Base-by-base conservation (phyloP, 1,140 invertebrate species). In the Laupala kohalensis region DNA sequence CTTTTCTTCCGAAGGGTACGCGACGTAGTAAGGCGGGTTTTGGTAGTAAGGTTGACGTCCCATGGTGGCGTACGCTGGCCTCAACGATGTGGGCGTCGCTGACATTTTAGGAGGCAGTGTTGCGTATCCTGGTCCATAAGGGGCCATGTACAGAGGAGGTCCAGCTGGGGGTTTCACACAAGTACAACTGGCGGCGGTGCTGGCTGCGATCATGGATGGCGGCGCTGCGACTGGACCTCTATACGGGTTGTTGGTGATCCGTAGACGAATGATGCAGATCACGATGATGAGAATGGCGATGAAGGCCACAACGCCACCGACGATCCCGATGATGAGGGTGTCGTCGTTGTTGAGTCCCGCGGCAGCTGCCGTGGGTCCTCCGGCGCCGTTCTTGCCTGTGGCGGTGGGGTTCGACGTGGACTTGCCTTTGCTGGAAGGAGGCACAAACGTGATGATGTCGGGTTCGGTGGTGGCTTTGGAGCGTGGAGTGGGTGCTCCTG, bases 271-370 rank as follows among this genome's bases (percentile, higher is more conserved):
- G 23, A 96, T 90, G 77, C 93, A 96, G 72, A 95, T 94, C 2
- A 92, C 88, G 25, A 95, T 90, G 29, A 95, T 91, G 19, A 95
- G 83, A 73, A 96, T 89, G 12, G 91, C 90, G 67, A 96, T 94
- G 76, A 96, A 93, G 2, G 90, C 92, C 15, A 96, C 92, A 1
- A 96, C 93, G 19, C 93, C 93, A 2, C 92, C 93, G 0, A 95
- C 93, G 74, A 96, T 95, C 4, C 92, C 92, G 69, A 96, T 95
- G 67, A 96, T 95, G 0, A 96, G 79, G 3, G 93, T 94, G 75
- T 96, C 94, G 76, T 96, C 93, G 74, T 94, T 95, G 65, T 86
- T 89, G 6, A 66, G 62, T 0, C 23, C 26, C 15, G 37, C 25
- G 25, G 37, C 78, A 78, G 75, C 81, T 81, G 27, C 80, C 78